These are phyloP conservation scores for Megalopta genalis DNA, from an alignment of 1,140 invertebrate genomes.

Conservation along the genomic window DNA sequence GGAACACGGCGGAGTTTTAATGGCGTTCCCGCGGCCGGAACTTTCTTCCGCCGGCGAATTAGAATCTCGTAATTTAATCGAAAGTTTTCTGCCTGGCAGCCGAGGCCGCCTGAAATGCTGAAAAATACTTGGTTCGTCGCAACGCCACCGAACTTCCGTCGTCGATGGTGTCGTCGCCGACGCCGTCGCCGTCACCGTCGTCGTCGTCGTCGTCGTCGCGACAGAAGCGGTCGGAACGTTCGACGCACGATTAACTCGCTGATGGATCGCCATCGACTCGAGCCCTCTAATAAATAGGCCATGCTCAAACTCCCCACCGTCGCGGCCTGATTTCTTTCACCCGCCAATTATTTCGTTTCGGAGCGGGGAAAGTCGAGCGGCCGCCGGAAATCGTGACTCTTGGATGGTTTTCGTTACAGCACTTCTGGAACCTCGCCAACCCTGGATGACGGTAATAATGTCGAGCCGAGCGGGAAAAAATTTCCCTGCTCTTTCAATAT, in stretches of 20 bases:
- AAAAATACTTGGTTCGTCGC: constrained; percentile 2
- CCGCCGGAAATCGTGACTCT: constrained; percentile 42
- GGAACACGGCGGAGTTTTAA: constrained; percentile 26
- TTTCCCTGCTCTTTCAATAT: constrained; percentile 10
- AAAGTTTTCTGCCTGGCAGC: constrained; percentile 20
- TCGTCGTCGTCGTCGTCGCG: not conserved
- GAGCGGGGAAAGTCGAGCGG: constrained; percentile 23
- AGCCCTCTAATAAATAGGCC: constrained; percentile 50
- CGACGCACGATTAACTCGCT: constrained; percentile 54
- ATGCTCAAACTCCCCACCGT: constrained; percentile 11
- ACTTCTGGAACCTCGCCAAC: constrained; percentile 42
- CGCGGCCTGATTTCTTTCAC: constrained; percentile 28
- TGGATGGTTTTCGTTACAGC: constrained; percentile 28
- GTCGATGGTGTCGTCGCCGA: not conserved
- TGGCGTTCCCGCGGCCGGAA: constrained; percentile 14
- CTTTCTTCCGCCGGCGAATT: constrained; percentile 31
- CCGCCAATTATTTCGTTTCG: constrained; percentile 55
- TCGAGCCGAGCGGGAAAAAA: not conserved
- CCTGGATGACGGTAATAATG: constrained; percentile 1
- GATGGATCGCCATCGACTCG: constrained; percentile 50
- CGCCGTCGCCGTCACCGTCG: not conserved
- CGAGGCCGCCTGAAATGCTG: not conserved
- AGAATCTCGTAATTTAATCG: constrained; percentile 37
- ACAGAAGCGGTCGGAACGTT: constrained; percentile 21
- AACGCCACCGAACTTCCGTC: not conserved